Conservation (phyloP, 2,888 invertebrate genomes). For the Zygothrica quintamaculata region DNA sequence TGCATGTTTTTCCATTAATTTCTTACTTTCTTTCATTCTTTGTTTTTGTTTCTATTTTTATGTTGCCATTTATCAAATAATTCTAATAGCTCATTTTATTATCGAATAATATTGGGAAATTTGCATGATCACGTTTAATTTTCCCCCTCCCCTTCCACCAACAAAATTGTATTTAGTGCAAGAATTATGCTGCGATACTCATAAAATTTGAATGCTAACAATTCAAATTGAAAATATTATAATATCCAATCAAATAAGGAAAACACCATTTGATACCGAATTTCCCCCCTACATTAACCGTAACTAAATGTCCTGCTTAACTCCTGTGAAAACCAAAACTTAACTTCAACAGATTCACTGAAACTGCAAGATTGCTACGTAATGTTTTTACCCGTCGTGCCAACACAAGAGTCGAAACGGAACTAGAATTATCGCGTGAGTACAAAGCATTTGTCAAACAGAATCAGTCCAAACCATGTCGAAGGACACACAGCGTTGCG, state of each 20-base stretch:
- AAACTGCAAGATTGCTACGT: conserved; percentile 97
- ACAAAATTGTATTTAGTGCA: conserved; percentile 15
- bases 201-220: conserved; percentile 63
- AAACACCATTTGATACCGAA: conserved; percentile 22
- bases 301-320: conserved; percentile 38
- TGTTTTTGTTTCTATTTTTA: conserved; percentile 7
- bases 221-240: conserved; percentile 70
- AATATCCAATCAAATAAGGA: conserved; percentile 18
- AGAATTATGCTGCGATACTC: conserved; percentile 24
- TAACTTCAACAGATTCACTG: conserved; percentile 92
- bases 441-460: conserved; percentile 83
- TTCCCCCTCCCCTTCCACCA: too few relatives aligned
- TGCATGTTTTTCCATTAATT: conserved; percentile 42
- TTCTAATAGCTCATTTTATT: conserved; percentile 7
- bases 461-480: conserved; percentile 30
- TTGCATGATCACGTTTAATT: too few relatives aligned
- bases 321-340: conserved; percentile 36
- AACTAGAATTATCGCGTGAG: conserved; percentile 97
- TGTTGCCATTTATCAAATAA: conserved; percentile 18
- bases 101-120: conserved; percentile 10
- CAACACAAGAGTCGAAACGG: conserved; percentile 91
- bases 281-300: conserved; percentile 16
- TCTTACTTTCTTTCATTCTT: too few relatives aligned
- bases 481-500: conserved; percentile 28
- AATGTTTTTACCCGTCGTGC: conserved; percentile 94